phyloP scores from a whole-genome alignment of 2,113 vertebrate genomes.

The Sander vitreus region DNA sequence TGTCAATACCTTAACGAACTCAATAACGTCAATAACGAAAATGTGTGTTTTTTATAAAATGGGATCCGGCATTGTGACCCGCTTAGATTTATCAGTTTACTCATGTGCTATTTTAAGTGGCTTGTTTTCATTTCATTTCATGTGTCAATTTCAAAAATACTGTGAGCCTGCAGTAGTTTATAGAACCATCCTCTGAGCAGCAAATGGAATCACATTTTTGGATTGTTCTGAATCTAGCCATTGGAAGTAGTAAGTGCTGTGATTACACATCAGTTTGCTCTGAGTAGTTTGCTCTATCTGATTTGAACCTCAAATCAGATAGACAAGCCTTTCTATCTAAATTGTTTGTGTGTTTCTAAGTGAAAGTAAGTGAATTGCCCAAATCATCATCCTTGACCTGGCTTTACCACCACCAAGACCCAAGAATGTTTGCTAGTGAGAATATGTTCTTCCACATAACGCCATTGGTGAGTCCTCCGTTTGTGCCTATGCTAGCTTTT shows the following conservation, averaged over 20 bases:
- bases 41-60: not conserved
- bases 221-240: not conserved
- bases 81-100: not conserved
- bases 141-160: not conserved
- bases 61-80: not conserved
- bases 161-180: not conserved
- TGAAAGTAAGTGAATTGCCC: not conserved
- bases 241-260: not conserved
- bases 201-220: not conserved
- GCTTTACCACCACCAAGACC: not conserved
- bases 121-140: not conserved
- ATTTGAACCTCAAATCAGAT: no score
- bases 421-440: not conserved
- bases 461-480: not conserved
- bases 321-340: not conserved
- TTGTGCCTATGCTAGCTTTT: not conserved
- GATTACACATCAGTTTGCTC: not conserved
- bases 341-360: not conserved
- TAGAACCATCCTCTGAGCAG: not conserved
- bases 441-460: not conserved
- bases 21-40: no score
- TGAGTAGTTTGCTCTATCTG: not conserved
- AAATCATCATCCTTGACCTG: not conserved
- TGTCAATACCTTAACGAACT: no score
- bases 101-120: not conserved